A percentile compares a stretch with the other conserved stretches of the same genome.
Evolutionary conservation across 2,797 vertebrate species (phyloP).

Genomic region (Telmatherina bonti): DNA sequence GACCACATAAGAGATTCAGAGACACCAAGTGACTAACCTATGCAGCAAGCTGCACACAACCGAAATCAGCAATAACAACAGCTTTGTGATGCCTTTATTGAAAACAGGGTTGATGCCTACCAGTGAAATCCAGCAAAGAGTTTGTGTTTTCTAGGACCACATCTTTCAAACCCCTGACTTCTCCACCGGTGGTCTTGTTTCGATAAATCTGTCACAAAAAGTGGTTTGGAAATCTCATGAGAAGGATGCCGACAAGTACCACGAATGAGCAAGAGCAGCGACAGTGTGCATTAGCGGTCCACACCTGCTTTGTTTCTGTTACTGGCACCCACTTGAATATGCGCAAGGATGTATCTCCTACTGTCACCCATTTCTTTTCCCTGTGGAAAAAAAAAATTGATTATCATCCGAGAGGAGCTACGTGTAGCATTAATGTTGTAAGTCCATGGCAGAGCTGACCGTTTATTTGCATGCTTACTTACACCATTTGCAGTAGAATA

Average conservation of each 20-base stretch:
- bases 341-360: conserved; percentile 95
- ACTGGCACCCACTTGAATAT: conserved; percentile 99
- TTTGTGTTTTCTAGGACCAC: conserved; percentile 89
- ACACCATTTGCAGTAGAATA: not conserved
- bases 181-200: conserved; percentile 87
- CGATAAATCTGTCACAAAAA: conserved; percentile 90
- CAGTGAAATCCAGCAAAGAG: conserved; percentile 95
- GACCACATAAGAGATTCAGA: conserved; percentile 2
- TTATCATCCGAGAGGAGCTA: conserved; percentile 22
- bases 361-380: conserved; percentile 99
- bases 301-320: conserved; percentile 94
- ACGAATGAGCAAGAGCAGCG: not conserved
- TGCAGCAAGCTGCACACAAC: not conserved
- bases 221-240: not conserved
- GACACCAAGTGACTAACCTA: not conserved
- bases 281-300: conserved; percentile 23
- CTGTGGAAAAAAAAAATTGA: conserved; percentile 72
- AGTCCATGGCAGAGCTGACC: conserved; percentile 18
- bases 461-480: not conserved
- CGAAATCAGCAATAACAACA: not conserved
- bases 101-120: conserved; percentile 75
- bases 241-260: not conserved
- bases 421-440: conserved; percentile 14
- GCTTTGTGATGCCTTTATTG: not conserved
- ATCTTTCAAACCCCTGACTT: conserved; percentile 88